Conservation (phyloP, 2,888 invertebrate species). For the Diabrotica balteata region DNA sequence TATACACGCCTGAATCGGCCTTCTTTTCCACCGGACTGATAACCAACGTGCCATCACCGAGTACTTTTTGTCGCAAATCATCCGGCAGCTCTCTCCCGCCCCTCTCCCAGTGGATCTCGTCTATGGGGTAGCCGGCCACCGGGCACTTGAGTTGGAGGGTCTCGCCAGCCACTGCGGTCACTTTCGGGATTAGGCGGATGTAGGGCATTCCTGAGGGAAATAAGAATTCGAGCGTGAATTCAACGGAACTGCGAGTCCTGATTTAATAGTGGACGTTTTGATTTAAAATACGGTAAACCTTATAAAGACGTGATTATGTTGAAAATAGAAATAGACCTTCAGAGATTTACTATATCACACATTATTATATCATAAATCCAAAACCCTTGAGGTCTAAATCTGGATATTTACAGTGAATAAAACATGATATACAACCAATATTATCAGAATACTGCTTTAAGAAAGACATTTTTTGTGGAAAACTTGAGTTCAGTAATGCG, state of each 20-base stretch:
- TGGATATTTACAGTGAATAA: too few relatives aligned
- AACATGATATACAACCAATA: too few relatives aligned
- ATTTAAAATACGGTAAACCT: not conserved
- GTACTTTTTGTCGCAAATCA: constrained; percentile 78
- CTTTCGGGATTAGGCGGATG: constrained; percentile 80
- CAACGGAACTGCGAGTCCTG: not conserved
- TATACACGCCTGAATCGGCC: constrained; percentile 79
- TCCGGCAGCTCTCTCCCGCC: constrained; percentile 78
- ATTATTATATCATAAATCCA: too few relatives aligned
- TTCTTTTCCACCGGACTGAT: constrained; percentile 79
- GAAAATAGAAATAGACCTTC: not conserved
- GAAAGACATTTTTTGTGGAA: too few relatives aligned
- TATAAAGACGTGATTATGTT: not conserved
- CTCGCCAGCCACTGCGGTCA: constrained; percentile 82
- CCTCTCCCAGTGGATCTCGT: constrained; percentile 81
- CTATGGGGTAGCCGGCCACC: constrained; percentile 83
- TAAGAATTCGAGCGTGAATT: constrained; percentile 8
- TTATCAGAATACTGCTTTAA: too few relatives aligned
- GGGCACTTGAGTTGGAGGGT: constrained; percentile 78
- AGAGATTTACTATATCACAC: not conserved
- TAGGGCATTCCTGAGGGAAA: constrained; percentile 73
- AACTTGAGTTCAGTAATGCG: too few relatives aligned
- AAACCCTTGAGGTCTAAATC: too few relatives aligned
- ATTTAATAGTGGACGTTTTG: not conserved
- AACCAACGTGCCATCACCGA: constrained; percentile 75